Evolutionary conservation across 2,797 vertebrate species (phyloP), one percentile per base, ranked within the genome.

Genomic region (Ceryle rudis): DNA sequence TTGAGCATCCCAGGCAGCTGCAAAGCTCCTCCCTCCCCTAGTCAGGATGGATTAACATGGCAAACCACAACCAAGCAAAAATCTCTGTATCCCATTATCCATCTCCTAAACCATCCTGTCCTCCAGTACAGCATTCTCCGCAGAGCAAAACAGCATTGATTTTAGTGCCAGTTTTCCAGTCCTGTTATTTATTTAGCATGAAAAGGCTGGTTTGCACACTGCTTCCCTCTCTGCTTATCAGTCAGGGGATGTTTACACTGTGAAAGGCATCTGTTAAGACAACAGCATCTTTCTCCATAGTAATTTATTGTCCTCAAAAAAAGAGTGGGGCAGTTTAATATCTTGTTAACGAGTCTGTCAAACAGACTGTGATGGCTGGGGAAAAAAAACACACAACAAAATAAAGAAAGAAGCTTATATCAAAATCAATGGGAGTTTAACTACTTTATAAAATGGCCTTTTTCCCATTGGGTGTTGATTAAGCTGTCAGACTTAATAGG

Each of bases 401-500:
- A 91, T 81, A 94, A 97, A 94, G 97, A 96, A 92, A 44, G 20
- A 84, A 95, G 89, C 81, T 92, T 94, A 96, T 91, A 95, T 73
- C 26, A 29, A 97, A 97, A 98, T 97, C 95, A 96, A 91, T 96
- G 94, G 86, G 89, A 96, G 61, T 92, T 91, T 91, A 96, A 96
- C 74, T 88, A 84, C 94, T 87, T 87, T 72, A 89, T 91, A 17
- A 89, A 94, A 90, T 70, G 82, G 58, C 52, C 23, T 97, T 97
- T 95, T 86, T 77, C 71, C 93, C 93, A 96, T 93, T 93, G 91
- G 80, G 58, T 97, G 96, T 98, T 86, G 39, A 96, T 97, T 96
- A 97, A 97, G 85, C 84, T 93, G 86, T 97, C 91, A 96, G 95
- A 91, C 74, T 95, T 97, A 97, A 98, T 97, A 97, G 93, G 90